phyloP scores from a whole-genome alignment of 1,140 invertebrate genomes.

The Philopotamus ludificatus region DNA sequence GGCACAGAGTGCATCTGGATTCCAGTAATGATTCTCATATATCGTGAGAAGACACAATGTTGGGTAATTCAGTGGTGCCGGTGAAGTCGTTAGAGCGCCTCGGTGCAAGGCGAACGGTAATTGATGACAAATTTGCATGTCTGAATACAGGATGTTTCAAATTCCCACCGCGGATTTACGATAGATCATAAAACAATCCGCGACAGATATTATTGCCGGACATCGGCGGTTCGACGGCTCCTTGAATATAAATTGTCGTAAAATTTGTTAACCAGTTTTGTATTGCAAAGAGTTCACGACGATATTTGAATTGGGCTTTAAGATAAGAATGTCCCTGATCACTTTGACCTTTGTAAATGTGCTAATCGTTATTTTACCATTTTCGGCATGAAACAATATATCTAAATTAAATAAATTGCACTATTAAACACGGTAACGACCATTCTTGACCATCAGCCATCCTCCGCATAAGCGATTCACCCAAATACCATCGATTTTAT shows the following conservation, averaged over 20 bases:
- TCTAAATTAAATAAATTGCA: no score
- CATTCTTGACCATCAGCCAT: background rate
- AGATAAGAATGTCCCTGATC: no score
- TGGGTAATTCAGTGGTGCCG: background rate
- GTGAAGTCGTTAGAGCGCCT: background rate
- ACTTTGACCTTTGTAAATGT: no score
- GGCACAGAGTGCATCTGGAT: background rate
- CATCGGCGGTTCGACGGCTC: background rate
- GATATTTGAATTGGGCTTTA: no score
- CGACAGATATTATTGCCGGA: background rate
- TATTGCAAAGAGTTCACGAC: no score
- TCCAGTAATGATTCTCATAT: background rate
- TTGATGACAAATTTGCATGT: background rate
- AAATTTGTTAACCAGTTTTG: no score
- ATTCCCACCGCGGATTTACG: background rate
- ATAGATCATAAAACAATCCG: background rate
- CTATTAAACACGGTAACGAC: background rate
- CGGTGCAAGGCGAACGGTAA: background rate
- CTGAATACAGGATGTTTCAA: background rate
- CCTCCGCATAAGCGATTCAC: background rate
- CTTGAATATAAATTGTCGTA: no score
- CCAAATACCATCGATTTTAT: background rate
- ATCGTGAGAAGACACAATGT: background rate
- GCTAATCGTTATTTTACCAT: no score
- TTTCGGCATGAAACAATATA: no score